These are phyloP conservation scores for Acleris cristana DNA, from an alignment of 2,888 invertebrate species.

Conservation along the genomic window DNA sequence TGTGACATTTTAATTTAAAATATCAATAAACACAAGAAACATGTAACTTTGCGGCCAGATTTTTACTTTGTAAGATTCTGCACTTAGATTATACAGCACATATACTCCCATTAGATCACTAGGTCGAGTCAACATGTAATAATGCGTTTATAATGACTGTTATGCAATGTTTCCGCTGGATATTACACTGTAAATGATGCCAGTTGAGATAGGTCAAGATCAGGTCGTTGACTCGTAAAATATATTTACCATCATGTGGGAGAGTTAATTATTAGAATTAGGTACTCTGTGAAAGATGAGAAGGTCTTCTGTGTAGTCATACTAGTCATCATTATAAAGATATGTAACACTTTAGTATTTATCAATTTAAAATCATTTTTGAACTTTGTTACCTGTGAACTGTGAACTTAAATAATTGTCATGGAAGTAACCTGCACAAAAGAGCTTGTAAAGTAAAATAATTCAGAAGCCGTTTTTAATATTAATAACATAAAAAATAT, in stretches of 20 bases:
- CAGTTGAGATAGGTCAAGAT: conserved; percentile 36
- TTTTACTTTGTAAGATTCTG: neutral
- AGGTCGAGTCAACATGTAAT: conserved; percentile 35
- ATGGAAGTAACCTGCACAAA: too few relatives aligned
- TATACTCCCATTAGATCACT: conserved; percentile 30
- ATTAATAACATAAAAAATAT: too few relatives aligned
- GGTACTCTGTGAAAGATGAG: neutral
- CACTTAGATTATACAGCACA: conserved; percentile 8
- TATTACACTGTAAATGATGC: conserved; percentile 14
- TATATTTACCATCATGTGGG: neutral
- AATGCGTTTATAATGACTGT: conserved; percentile 35
- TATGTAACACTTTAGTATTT: too few relatives aligned
- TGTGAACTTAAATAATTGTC: too few relatives aligned
- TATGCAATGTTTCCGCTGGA: conserved; percentile 24
- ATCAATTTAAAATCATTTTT: too few relatives aligned
- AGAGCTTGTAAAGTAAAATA: too few relatives aligned
- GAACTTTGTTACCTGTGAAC: too few relatives aligned
- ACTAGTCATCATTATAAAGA: neutral
- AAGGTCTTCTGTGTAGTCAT: neutral
- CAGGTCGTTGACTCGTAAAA: conserved; percentile 23
- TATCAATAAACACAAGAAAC: too few relatives aligned
- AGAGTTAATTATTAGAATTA: neutral
- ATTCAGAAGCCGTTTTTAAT: too few relatives aligned
- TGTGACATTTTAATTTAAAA: too few relatives aligned
- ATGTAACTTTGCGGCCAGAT: too few relatives aligned